Conservation (phyloP, 2,113 vertebrate species). For the Microtus pennsylvanicus region DNA sequence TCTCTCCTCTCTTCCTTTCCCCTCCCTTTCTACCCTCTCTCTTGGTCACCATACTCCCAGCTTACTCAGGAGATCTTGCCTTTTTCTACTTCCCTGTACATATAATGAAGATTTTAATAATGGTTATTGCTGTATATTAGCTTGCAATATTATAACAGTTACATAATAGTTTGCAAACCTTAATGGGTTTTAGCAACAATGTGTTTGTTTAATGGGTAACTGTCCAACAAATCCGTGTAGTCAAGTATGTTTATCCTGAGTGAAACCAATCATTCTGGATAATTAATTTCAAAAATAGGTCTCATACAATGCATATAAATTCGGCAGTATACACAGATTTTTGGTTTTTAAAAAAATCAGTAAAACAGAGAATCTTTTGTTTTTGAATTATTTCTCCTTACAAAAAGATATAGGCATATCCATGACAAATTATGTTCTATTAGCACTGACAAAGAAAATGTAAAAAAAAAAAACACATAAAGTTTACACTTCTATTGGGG, state of each 20-base stretch:
- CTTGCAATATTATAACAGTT: not conserved
- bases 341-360: not conserved
- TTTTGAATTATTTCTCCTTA: constrained; percentile 11
- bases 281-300: constrained; percentile 42
- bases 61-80: no score
- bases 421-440: constrained; percentile 3
- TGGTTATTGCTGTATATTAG: not conserved
- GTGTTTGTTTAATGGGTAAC: constrained; percentile 15
- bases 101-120: not conserved
- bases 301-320: not conserved
- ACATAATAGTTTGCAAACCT: constrained; percentile 13
- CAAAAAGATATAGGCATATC: not conserved
- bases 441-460: constrained; percentile 10
- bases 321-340: constrained; percentile 9
- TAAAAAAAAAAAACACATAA: not conserved
- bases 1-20: no score
- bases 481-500: not conserved
- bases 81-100: not conserved
- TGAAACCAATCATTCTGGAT: constrained; percentile 36
- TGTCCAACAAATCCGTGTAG: constrained; percentile 5
- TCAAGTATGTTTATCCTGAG: not conserved
- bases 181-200: not conserved
- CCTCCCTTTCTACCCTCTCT: no score
- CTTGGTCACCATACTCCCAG: no score
- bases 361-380: not conserved